These are phyloP conservation scores for Crossaster papposus DNA, from an alignment of 53 echinoderm and acorn worm species.

Conservation along the genomic window DNA sequence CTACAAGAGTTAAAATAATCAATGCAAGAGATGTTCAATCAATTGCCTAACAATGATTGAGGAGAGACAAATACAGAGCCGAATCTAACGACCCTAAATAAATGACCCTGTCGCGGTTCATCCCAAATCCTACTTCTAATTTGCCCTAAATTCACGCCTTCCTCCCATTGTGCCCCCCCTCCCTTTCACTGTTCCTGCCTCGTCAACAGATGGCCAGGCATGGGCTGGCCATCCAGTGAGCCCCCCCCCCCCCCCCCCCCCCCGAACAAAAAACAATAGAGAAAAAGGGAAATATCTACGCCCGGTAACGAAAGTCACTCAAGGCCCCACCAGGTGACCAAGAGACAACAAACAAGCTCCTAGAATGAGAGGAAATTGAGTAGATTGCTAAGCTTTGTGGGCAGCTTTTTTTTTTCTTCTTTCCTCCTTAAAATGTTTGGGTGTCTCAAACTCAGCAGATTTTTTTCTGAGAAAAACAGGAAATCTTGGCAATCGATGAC, in stretches of 20 bases:
- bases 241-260: conserved; percentile 9
- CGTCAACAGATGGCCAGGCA: conserved; percentile 41
- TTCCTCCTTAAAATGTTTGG: too few species aligned
- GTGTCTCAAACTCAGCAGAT: background rate
- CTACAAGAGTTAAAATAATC: background rate
- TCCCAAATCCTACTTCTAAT: background rate
- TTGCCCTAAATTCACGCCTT: conserved; percentile 7
- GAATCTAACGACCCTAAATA: conserved; percentile 9
- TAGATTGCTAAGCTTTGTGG: conserved; percentile 11
- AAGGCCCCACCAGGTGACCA: background rate
- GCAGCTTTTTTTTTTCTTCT: conserved; percentile 11
- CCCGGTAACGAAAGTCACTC: conserved; percentile 36
- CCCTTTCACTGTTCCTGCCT: background rate
- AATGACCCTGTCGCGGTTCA: conserved; percentile 1
- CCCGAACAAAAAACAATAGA: too few species aligned
- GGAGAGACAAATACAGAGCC: background rate
- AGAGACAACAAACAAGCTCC: conserved; percentile 24
- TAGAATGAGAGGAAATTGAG: conserved; percentile 47
- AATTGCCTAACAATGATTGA: background rate
- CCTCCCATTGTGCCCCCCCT: background rate
- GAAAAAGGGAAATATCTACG: background rate
- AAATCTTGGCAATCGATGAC: conserved; percentile 59
- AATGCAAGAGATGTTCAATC: background rate
- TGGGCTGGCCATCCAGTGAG: background rate
- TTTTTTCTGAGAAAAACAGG: conserved; percentile 57